Evolutionary conservation across 2,113 vertebrate genomes (phyloP).

Genomic region (Gymnarchus niloticus): DNA sequence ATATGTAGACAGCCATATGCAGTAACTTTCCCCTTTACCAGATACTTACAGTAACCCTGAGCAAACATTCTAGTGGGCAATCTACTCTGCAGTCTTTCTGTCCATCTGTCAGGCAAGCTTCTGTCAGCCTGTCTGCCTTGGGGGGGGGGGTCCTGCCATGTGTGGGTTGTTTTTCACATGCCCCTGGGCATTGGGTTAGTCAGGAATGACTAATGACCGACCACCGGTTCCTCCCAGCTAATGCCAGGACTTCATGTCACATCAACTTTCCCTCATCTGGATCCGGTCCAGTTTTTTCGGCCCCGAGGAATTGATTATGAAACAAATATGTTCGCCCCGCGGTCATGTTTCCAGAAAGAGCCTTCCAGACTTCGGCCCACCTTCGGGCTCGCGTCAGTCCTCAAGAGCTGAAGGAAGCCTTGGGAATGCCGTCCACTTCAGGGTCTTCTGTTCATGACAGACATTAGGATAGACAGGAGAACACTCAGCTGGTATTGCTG

Average conservation of each 20-base stretch:
- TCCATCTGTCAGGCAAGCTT: conserved; percentile 11
- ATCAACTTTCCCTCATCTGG: background rate
- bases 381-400: background rate
- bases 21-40: conserved; percentile 11
- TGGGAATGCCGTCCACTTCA: too few species aligned
- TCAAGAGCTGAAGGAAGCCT: background rate
- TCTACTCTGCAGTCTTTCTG: background rate
- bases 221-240: background rate
- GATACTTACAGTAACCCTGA: conserved; percentile 3
- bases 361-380: background rate
- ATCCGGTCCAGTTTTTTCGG: background rate
- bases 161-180: background rate
- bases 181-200: background rate
- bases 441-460: background rate
- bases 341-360: background rate
- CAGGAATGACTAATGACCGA: conserved; percentile 15
- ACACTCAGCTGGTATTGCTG: background rate
- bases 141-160: background rate
- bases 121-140: background rate
- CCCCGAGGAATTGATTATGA: conserved; percentile 9
- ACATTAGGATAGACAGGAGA: background rate
- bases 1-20: conserved; percentile 11
- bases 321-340: background rate
- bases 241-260: background rate
- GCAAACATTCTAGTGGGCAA: background rate